A percentile compares a stretch with the other conserved stretches of the same genome.
phyloP scores from a whole-genome alignment of 2,113 vertebrate species.

The Caranx ignobilis region DNA sequence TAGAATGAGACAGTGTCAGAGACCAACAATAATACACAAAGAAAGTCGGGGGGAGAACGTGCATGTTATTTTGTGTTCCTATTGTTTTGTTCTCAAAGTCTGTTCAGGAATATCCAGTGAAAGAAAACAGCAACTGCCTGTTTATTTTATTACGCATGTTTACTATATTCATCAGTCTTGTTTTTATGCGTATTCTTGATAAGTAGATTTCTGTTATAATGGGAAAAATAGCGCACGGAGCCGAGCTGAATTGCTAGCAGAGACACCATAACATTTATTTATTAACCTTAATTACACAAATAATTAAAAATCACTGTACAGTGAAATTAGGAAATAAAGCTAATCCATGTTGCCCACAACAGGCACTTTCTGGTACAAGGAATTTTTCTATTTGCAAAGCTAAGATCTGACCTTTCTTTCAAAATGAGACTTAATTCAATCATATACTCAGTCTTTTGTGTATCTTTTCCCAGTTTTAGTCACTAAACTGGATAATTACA shows the following conservation, averaged over 20 bases:
- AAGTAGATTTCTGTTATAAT: slow-evolving; percentile 21
- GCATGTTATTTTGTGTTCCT: neutral
- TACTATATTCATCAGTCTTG: slow-evolving; percentile 4
- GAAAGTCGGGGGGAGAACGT: neutral
- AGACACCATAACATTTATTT: slow-evolving; percentile 68
- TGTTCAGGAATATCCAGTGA: neutral
- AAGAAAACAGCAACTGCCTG: neutral
- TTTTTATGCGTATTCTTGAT: slow-evolving; percentile 23
- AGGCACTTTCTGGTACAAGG: slow-evolving; percentile 71
- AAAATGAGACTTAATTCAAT: slow-evolving; percentile 70
- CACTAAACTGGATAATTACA: slow-evolving; percentile 81
- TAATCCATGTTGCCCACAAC: slow-evolving; percentile 67
- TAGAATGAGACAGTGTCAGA: slow-evolving; percentile 31
- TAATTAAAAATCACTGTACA: slow-evolving; percentile 82
- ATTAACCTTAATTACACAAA: slow-evolving; percentile 79
- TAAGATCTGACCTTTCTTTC: slow-evolving; percentile 73
- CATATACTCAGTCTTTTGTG: slow-evolving; percentile 59
- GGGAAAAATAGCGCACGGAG: slow-evolving; percentile 8
- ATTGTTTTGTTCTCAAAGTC: neutral
- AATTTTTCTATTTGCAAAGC: slow-evolving; percentile 71
- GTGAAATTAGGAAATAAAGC: slow-evolving; percentile 82
- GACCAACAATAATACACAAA: slow-evolving; percentile 38
- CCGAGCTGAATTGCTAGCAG: slow-evolving; percentile 51
- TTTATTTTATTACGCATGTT: slow-evolving; percentile 24
- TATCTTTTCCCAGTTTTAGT: slow-evolving; percentile 60